A percentile compares a stretch with the other conserved stretches of the same genome.
Evolutionary conservation across 2,113 vertebrate genomes (phyloP).

Genomic region (Amazona guildingii): DNA sequence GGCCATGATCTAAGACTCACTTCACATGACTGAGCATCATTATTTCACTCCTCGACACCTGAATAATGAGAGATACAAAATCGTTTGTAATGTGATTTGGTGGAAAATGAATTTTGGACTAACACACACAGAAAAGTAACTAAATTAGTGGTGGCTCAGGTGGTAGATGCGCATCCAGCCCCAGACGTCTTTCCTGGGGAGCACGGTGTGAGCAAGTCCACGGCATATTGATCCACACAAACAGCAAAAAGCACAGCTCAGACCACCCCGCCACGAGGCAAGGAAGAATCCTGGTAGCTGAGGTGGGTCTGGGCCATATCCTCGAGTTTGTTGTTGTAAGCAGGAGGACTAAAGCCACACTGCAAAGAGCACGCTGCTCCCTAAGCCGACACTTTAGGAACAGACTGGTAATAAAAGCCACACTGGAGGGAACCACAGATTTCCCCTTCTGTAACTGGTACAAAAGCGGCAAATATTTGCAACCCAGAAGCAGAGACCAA

Average conservation of each 20-base stretch:
- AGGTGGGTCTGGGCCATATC: not conserved
- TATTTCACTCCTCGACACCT: not conserved
- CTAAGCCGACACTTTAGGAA: not conserved
- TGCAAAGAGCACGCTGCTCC: not conserved
- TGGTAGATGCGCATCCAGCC: not conserved
- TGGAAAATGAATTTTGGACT: not conserved
- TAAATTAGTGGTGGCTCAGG: not conserved
- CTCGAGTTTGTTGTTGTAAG: not conserved
- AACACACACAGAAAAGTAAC: not conserved
- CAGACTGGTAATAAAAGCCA: not conserved
- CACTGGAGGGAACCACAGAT: not conserved
- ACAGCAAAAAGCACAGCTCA: not conserved
- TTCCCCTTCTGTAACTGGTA: not conserved
- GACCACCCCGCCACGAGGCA: not conserved
- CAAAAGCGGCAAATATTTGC: not conserved
- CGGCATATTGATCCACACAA: not conserved
- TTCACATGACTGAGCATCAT: not conserved
- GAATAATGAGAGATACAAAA: not conserved
- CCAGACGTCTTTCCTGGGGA: not conserved
- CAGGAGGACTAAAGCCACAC: not conserved
- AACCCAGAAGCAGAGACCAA: not conserved
- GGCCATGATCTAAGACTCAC: not conserved
- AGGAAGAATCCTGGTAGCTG: not conserved
- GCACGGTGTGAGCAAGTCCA: not conserved
- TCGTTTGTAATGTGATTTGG: not conserved